Evolutionary conservation across 2,888 invertebrate species (phyloP), one percentile per base, ranked within the genome.

Genomic region (Megaustenia siamemsis): DNA sequence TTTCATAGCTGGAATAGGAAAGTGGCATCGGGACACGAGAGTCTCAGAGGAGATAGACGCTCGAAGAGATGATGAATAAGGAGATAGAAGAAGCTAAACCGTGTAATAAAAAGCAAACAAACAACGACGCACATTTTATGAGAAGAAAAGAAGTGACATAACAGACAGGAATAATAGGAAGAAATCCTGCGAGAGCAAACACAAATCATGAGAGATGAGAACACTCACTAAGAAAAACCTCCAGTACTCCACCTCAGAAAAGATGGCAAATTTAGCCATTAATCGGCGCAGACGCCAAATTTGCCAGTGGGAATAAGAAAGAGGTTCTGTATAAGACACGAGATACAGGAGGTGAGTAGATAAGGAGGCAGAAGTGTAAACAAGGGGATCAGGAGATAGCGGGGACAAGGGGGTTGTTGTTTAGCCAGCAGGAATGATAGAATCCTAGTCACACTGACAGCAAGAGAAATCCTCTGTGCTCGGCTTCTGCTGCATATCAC

Each of bases 401-500:
- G 15, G 15, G n/a, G 8, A 56, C 10, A n/a, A 69, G 18, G 63
- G 40, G 12, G 28, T 28, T 49, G 49, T 8, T 49, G 53, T 75
- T 24, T 53, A 53, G 10, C 15, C 32, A 53, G 49, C 53, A 53
- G 15, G 18, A 8, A 21, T 53, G 75, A 75, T 53, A 53, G 21
- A n/a, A 35, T 15, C 21, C 32, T 12, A 73, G 45, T 73, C 24
- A 71, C 1, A 73, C 43, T 53, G 73, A 73, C 40, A 82, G 56
- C 71, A 4, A 71, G 73, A 82, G 49, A 40, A 5, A 40, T 43
- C 43, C 12, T 43, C 1, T 15, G 5, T 40, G 38, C 40, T 38
- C 24, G 24, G 6, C 6, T 18, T 28, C 4, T 71, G 43, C 18
- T 3, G n/a, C 32, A 40, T 66, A 66, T 68, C 68, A 32, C 18